These are phyloP conservation scores for Lycophotia porphyrea DNA, from an alignment of 2,888 invertebrate genomes.

Conservation along the genomic window DNA sequence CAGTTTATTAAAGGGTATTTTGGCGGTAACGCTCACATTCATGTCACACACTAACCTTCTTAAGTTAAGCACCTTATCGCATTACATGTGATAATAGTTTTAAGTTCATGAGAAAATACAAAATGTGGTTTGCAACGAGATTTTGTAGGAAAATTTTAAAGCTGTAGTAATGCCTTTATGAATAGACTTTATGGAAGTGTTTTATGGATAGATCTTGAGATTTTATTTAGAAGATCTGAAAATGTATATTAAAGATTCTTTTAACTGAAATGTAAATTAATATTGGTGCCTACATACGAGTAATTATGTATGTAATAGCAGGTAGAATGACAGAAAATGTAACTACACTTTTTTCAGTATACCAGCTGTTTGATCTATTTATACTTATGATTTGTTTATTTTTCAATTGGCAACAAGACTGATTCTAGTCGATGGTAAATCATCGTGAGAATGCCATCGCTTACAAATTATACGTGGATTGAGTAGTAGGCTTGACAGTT, in stretches of 20 bases:
- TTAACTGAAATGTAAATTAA: background rate
- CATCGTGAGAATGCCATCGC: background rate
- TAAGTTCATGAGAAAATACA: slow-evolving; percentile 38
- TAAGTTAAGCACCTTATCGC: slow-evolving; percentile 76
- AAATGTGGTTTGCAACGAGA: slow-evolving; percentile 36
- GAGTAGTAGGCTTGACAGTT: background rate
- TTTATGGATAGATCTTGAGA: slow-evolving; percentile 2
- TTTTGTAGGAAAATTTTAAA: slow-evolving; percentile 32
- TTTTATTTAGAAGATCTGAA: background rate
- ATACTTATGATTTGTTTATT: background rate
- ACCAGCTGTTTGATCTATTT: background rate
- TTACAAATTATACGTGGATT: background rate
- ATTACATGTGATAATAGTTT: slow-evolving; percentile 73
- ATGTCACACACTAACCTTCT: slow-evolving; percentile 77
- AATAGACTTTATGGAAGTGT: background rate
- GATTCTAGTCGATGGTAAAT: background rate
- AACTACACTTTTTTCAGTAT: background rate
- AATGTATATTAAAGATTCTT: background rate
- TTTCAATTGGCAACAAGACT: background rate
- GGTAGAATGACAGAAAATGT: background rate
- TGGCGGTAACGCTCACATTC: slow-evolving; percentile 81
- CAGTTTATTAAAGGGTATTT: slow-evolving; percentile 86
- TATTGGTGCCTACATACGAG: too few species aligned
- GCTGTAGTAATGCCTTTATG: slow-evolving; percentile 7
- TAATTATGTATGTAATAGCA: background rate